These are phyloP conservation scores for Cariama cristata DNA, from an alignment of 2,113 vertebrate species.

Conservation along the genomic window DNA sequence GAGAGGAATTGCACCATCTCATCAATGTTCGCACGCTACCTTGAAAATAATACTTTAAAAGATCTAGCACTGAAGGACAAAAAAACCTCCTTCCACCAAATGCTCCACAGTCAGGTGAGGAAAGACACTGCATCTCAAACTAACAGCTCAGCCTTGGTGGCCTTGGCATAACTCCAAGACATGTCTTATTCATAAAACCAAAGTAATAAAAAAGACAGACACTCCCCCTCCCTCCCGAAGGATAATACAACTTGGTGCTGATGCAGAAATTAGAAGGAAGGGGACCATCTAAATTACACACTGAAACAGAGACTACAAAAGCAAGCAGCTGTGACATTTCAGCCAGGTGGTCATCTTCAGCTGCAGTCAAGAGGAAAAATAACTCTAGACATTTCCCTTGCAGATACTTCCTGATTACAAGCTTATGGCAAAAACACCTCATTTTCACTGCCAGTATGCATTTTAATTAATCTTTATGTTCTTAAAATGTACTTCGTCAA, in stretches of 20 bases:
- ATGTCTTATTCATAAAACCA: not conserved
- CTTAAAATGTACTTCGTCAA: not conserved
- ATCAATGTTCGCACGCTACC: accelerated
- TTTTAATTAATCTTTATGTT: constrained; percentile 21
- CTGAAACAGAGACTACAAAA: constrained; percentile 1
- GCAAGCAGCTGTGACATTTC: constrained; percentile 47
- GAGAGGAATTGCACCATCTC: not conserved
- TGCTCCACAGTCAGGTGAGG: not conserved
- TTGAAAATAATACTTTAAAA: not conserved
- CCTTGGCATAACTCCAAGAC: not conserved
- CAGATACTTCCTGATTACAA: constrained; percentile 32
- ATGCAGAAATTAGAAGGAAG: constrained; percentile 25
- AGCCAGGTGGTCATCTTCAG: constrained; percentile 52
- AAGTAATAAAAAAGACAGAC: not conserved
- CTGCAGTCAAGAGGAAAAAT: constrained; percentile 22
- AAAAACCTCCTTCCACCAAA: not conserved
- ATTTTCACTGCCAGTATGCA: not conserved
- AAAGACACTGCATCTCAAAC: not conserved
- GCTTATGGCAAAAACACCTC: not conserved
- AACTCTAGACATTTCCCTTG: not conserved
- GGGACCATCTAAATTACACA: not conserved
- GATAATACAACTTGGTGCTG: not conserved
- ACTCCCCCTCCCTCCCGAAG: not conserved
- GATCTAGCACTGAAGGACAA: not conserved
- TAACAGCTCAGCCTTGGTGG: not conserved